These are phyloP conservation scores for Xiphorhynchus elegans DNA, from an alignment of 2,113 vertebrate species.

Conservation along the genomic window DNA sequence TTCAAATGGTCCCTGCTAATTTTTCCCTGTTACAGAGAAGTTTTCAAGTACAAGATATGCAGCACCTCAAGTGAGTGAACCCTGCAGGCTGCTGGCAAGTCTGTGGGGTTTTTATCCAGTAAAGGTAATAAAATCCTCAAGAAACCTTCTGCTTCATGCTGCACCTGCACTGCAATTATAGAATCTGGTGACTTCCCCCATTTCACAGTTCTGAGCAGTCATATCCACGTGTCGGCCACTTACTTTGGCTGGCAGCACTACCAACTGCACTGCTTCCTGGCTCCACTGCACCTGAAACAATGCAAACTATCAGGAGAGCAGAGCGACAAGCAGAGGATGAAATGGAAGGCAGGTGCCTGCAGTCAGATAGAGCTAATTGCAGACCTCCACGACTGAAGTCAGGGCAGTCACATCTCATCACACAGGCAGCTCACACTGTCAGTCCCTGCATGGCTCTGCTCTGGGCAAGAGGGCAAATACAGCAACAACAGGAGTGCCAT, in stretches of 20 bases:
- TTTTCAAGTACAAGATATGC: neutral
- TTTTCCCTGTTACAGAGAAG: neutral
- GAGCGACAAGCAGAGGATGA: neutral
- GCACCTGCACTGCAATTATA: neutral
- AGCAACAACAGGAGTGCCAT: fast-evolving
- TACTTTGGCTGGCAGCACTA: neutral
- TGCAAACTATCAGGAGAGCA: neutral
- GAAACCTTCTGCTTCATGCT: neutral
- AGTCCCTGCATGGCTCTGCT: neutral
- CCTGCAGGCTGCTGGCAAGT: neutral
- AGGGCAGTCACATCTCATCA: constrained; percentile 77
- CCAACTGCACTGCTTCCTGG: neutral
- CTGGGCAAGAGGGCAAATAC: neutral
- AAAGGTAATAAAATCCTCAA: neutral
- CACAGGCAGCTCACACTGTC: constrained; percentile 26
- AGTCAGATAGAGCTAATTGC: constrained; percentile 85
- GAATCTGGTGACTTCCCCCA: no score
- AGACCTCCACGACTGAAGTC: constrained; percentile 75
- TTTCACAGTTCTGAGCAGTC: neutral
- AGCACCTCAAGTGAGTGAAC: neutral
- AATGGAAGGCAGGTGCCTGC: neutral
- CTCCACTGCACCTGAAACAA: neutral
- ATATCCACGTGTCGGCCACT: neutral
- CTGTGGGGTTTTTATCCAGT: neutral
- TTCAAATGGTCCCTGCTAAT: neutral